Conservation (phyloP, 2,797 vertebrate species). For the Ibycter americanus region DNA sequence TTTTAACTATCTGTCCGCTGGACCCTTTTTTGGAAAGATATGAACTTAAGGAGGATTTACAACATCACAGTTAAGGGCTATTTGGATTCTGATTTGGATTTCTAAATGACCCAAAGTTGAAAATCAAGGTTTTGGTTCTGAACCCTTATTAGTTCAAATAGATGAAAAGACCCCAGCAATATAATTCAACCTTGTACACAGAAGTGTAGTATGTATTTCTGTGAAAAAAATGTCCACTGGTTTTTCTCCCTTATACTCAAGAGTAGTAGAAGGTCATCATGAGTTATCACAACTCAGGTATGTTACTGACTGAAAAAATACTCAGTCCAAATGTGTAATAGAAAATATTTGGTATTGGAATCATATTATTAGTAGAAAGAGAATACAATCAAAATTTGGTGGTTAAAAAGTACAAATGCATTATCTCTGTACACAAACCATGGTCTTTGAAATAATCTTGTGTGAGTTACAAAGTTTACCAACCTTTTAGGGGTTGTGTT, state of each 20-base stretch:
- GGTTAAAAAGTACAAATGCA: background rate
- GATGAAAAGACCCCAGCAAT: fast-evolving
- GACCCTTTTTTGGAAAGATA: background rate
- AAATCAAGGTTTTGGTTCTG: background rate
- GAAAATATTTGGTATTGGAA: background rate
- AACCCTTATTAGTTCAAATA: background rate
- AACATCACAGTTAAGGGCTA: background rate
- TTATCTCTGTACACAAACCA: background rate
- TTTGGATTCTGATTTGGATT: background rate
- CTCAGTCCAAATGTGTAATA: background rate
- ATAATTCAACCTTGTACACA: background rate
- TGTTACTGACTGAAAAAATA: background rate
- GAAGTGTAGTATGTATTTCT: background rate
- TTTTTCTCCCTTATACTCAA: background rate
- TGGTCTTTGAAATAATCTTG: background rate
- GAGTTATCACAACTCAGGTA: background rate
- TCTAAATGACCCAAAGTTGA: background rate
- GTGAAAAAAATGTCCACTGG: background rate
- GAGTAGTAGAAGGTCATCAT: background rate
- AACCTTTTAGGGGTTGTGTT: background rate
- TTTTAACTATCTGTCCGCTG: background rate
- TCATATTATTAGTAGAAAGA: background rate
- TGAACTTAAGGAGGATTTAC: background rate
- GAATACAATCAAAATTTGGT: background rate
- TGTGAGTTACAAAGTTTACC: background rate